A percentile compares a stretch with the other conserved stretches of the same genome.
Evolutionary conservation across 2,888 invertebrate genomes (phyloP).

Genomic region (Flabesymbios commensalis): DNA sequence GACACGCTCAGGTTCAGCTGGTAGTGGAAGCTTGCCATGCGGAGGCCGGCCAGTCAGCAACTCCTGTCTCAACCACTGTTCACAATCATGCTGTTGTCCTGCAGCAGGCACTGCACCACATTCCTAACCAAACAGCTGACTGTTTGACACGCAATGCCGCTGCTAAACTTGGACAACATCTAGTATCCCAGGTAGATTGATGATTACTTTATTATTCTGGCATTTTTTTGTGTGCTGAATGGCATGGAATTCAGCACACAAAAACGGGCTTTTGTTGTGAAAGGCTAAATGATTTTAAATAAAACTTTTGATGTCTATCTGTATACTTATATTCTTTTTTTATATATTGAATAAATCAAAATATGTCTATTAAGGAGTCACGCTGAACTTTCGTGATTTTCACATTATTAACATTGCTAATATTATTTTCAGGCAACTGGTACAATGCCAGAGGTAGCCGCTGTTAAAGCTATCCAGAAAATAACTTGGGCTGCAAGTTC

Average conservation of each 20-base stretch:
- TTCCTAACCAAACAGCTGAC: constrained; percentile 83
- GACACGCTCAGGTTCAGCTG: constrained; percentile 67
- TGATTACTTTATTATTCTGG: not conserved
- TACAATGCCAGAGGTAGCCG: constrained; percentile 74
- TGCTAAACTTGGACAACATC: constrained; percentile 77
- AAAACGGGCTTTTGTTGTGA: not conserved
- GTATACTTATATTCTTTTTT: not conserved
- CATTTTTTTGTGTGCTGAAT: not conserved
- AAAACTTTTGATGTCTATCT: not conserved
- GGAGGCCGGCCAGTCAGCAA: constrained; percentile 64
- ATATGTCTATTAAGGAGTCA: too few relatives aligned
- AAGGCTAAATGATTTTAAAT: not conserved
- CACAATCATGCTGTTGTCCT: constrained; percentile 67
- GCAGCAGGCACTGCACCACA: constrained; percentile 81
- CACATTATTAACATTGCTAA: too few relatives aligned
- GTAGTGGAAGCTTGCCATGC: constrained; percentile 67
- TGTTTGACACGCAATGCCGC: constrained; percentile 83
- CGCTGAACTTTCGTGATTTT: too few relatives aligned
- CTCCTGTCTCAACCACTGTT: constrained; percentile 53
- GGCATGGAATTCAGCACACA: too few relatives aligned
- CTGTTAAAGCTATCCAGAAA: constrained; percentile 75
- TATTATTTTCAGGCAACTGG: constrained; percentile 26
- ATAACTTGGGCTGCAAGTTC: constrained; percentile 80
- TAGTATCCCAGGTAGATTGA: constrained; percentile 73
- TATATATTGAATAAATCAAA: too few relatives aligned